Evolutionary conservation across 2,888 invertebrate species (phyloP).

Genomic region (Anaspis maculata): DNA sequence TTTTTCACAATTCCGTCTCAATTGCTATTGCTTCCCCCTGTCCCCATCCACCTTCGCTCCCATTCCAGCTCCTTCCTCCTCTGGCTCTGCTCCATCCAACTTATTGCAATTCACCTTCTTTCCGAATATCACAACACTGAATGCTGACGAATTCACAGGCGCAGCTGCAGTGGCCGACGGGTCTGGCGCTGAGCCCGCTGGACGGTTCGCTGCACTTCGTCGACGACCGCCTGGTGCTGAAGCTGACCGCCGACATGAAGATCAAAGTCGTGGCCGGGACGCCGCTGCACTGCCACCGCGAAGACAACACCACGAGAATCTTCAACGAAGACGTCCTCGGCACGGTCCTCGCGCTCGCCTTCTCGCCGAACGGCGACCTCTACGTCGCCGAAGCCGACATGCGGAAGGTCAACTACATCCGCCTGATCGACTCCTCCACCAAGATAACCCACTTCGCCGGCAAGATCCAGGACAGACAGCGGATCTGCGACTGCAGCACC

Average conservation of each 20-base stretch:
- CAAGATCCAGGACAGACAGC: slow-evolving; percentile 54
- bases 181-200: slow-evolving; percentile 84
- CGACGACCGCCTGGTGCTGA: slow-evolving; percentile 87
- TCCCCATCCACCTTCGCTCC: too few relatives aligned
- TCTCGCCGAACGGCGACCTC: slow-evolving; percentile 84
- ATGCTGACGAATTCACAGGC: slow-evolving; percentile 43
- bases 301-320: slow-evolving; percentile 30
- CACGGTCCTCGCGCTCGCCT: slow-evolving; percentile 81
- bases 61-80: too few relatives aligned
- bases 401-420: slow-evolving; percentile 70
- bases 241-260: slow-evolving; percentile 84
- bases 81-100: too few relatives aligned
- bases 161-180: slow-evolving; percentile 97
- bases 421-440: slow-evolving; percentile 82
- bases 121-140: neutral
- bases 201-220: slow-evolving; percentile 93
- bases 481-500: slow-evolving; percentile 15
- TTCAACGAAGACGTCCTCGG: slow-evolving; percentile 47
- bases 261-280: slow-evolving; percentile 92
- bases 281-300: slow-evolving; percentile 74
- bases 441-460: slow-evolving; percentile 89
- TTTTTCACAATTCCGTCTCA: too few relatives aligned
- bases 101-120: too few relatives aligned
- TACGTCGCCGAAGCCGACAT: slow-evolving; percentile 93
- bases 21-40: too few relatives aligned